Percentiles rank a stretch among this genome's conserved stretches.
phyloP scores from a whole-genome alignment of 2,888 invertebrate species.

The Aphrophora alni region DNA sequence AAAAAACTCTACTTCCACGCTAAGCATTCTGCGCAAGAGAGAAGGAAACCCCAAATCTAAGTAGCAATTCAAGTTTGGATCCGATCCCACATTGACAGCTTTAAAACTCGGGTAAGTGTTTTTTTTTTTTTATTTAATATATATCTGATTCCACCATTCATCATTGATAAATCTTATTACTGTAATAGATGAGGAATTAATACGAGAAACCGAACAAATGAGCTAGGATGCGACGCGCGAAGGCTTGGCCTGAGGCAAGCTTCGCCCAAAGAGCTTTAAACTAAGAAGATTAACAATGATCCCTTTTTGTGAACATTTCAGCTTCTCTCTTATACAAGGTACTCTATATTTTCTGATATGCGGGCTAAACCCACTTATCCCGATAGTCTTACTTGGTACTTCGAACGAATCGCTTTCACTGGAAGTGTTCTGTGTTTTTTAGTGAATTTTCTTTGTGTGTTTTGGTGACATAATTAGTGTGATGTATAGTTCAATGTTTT shows the following conservation, averaged over 20 bases:
- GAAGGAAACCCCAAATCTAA: slow-evolving; percentile 33
- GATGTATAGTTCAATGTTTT: not conserved
- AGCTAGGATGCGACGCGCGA: not conserved
- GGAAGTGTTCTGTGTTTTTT: not conserved
- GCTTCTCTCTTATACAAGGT: slow-evolving; percentile 19
- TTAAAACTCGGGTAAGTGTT: slow-evolving; percentile 40
- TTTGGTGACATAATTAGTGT: not conserved
- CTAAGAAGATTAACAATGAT: slow-evolving; percentile 50
- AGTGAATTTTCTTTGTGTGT: not conserved
- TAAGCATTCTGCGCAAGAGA: slow-evolving; percentile 18
- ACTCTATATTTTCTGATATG: slow-evolving; percentile 22
- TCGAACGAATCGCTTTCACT: not conserved
- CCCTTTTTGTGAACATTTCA: slow-evolving; percentile 48
- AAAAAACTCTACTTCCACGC: slow-evolving; percentile 11
- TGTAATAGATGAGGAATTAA: slow-evolving; percentile 38
- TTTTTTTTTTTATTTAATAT: slow-evolving; percentile 17
- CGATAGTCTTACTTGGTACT: not conserved
- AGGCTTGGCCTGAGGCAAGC: slow-evolving; percentile 12
- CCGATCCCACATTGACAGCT: slow-evolving; percentile 28
- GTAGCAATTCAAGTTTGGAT: slow-evolving; percentile 35
- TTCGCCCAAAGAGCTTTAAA: slow-evolving; percentile 37
- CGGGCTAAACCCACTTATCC: not conserved
- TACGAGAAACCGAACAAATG: slow-evolving; percentile 33
- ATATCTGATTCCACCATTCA: slow-evolving; percentile 4
- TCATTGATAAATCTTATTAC: slow-evolving; percentile 29